Evolutionary conservation across 2,113 vertebrate species (phyloP), one percentile per base, ranked within the genome.

Genomic region (Centropus bengalensis): DNA sequence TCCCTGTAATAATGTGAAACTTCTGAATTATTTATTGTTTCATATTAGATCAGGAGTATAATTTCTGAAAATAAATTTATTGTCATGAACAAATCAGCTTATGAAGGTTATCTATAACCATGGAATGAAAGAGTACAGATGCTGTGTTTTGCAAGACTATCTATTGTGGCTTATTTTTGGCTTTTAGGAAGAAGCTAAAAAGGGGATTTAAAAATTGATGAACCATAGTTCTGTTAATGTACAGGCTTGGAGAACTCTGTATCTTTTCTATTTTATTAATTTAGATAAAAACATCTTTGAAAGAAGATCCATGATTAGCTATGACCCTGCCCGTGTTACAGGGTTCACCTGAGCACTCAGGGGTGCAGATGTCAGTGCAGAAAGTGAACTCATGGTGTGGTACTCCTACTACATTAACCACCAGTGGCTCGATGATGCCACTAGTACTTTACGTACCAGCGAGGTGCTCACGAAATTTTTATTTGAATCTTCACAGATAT

Each of bases 11-110:
- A 98, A 98, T 96, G 90, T 93, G 96, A 97, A 97, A 94, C 95
- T 97, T 97, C 92, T 98, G 97, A 98, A 98, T 98, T 98, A 98
- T 98, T 97, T 98, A 98, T 98, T 96, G 91, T 95, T 91, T 97
- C 96, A 93, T 97, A 98, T 98, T 97, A 97, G 94, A 98, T 97
- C 96, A 97, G 96, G 93, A 96, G 94, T 97, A 98, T 97, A 96
- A 97, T 97, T 98, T 95, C 97, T 94, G 84, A 97, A 97, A 98
- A 97, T 97, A 97, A 97, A 97, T 97, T 94, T 98, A 96, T 97
- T 97, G 96, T 97, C 95, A 89, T 97, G 91, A 95, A 87, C 81
- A 97, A 96, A 96, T 97, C 94, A 93, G 94, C 88, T 97, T 97
- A 97, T 94, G 95, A 96, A 97, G 96, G 88, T 97, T 97, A 97